Evolutionary conservation across 2,888 invertebrate genomes (phyloP), one percentile per base, ranked within the genome.

Genomic region (Galerucella nymphaeae): DNA sequence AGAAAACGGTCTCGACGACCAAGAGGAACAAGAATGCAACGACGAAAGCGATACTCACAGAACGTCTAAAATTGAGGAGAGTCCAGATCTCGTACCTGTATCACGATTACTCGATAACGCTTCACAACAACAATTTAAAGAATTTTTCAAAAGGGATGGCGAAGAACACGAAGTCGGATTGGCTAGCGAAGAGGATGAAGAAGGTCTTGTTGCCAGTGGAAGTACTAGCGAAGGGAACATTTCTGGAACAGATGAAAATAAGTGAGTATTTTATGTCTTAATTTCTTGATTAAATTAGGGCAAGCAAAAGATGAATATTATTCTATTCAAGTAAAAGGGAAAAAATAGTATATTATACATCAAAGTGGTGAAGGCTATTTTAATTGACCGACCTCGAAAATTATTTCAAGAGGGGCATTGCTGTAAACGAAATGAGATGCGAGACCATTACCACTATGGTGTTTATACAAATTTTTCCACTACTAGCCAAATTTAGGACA

Each of bases 211-310:
- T 0, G 95, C 94, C 3, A 93, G 94, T 8, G 90, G 90, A 16
- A 91, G 90, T 78, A 93, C 94, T 14, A 94, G 94, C 79, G 95
- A 95, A 85, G 94, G 93, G 80, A 94, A 94, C 82, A 92, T 93
- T 80, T 94, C 94, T 14, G 95, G 94, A 75, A 93, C 94, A 76
- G 95, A 95, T 85, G 95, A 95, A 84, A 93, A 93, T 84, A 90
- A 90, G 91, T 92, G 86, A 88, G 89, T 88, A 62, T 38, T 2
- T 14, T 6, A 30, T 58, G 10, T 30, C 20, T 58, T 58, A 1
- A 42, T 42, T 42, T 42, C 42, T 42, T 42, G 42, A 42, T 42
- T 42, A n/a, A n/a, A n/a, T n/a, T n/a, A n/a, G n/a, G n/a, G n/a
- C n/a, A n/a, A n/a, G n/a, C n/a, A n/a, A n/a, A n/a, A n/a, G n/a